Evolutionary conservation across 2,113 vertebrate genomes (phyloP).

Genomic region (Spilogale gracilis): DNA sequence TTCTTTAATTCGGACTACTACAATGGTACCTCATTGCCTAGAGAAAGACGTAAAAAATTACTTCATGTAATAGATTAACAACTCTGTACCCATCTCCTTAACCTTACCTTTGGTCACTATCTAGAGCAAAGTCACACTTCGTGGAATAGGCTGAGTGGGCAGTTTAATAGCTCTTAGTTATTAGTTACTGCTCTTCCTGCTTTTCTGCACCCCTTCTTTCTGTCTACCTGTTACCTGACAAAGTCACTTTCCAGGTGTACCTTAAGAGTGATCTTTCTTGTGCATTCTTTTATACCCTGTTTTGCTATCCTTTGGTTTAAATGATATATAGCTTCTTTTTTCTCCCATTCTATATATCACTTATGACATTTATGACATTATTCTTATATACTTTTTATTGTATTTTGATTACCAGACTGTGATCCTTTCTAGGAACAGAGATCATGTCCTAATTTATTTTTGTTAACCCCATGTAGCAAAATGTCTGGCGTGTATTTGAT

Average conservation of each 20-base stretch:
- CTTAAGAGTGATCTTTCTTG: neutral
- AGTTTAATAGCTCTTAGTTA: neutral
- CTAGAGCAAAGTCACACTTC: conserved; percentile 32
- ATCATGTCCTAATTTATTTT: conserved; percentile 39
- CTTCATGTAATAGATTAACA: neutral
- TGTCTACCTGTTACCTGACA: neutral
- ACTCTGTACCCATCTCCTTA: neutral
- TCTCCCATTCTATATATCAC: neutral
- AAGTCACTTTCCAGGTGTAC: neutral
- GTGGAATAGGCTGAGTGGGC: neutral
- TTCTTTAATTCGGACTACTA: neutral
- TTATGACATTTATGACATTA: neutral
- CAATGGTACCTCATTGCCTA: neutral
- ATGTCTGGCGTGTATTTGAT: conserved; percentile 12
- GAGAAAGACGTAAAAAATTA: conserved; percentile 17
- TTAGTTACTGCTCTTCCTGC: neutral
- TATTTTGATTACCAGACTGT: conserved; percentile 1
- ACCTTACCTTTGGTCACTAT: neutral
- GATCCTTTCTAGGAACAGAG: neutral
- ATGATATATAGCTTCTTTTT: neutral
- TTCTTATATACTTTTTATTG: neutral
- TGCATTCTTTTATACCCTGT: neutral
- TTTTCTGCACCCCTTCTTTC: neutral
- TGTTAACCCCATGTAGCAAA: conserved; percentile 21
- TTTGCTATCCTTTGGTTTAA: neutral